Evolutionary conservation across 92 coral and sea anemone genomes (phyloP).

Genomic region (Meandrina meandrites): DNA sequence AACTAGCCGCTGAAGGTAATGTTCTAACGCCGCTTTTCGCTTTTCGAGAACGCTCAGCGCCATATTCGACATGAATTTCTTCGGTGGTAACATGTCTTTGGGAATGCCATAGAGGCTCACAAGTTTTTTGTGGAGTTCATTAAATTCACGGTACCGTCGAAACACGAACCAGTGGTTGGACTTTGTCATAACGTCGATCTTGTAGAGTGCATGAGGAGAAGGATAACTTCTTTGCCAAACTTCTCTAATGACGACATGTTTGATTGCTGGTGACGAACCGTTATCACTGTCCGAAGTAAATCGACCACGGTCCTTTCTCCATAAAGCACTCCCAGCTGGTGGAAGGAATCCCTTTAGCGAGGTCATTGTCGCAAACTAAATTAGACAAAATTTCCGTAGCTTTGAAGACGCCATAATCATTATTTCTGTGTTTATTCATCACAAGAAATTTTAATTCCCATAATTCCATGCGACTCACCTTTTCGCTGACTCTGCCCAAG

Average conservation of each 20-base stretch:
- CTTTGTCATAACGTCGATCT: slow-evolving; percentile 97
- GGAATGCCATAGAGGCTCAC: slow-evolving; percentile 85
- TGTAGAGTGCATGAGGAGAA: slow-evolving; percentile 94
- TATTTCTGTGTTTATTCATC: background rate
- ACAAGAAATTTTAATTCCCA: slow-evolving; percentile 1
- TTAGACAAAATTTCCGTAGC: background rate
- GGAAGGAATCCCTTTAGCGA: slow-evolving; percentile 87
- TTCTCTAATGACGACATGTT: slow-evolving; percentile 95
- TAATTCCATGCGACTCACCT: background rate
- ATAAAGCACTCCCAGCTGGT: slow-evolving; percentile 90
- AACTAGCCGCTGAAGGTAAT: slow-evolving; percentile 91
- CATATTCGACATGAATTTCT: slow-evolving; percentile 83
- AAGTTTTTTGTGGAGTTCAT: slow-evolving; percentile 79
- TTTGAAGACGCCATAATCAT: background rate
- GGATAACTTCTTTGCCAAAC: slow-evolving; percentile 91
- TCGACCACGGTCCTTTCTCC: slow-evolving; percentile 91
- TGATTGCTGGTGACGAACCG: slow-evolving; percentile 64
- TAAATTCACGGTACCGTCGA: slow-evolving; percentile 91
- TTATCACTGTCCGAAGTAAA: slow-evolving; percentile 67
- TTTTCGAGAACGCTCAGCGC: slow-evolving; percentile 76
- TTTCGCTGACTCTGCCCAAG: background rate
- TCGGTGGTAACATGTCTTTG: slow-evolving; percentile 94
- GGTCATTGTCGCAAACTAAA: slow-evolving; percentile 61
- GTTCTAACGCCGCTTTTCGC: slow-evolving; percentile 90
- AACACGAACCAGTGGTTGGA: slow-evolving; percentile 97